These are phyloP conservation scores for Conus canariensis DNA, from an alignment of 2,888 invertebrate genomes.

Conservation along the genomic window DNA sequence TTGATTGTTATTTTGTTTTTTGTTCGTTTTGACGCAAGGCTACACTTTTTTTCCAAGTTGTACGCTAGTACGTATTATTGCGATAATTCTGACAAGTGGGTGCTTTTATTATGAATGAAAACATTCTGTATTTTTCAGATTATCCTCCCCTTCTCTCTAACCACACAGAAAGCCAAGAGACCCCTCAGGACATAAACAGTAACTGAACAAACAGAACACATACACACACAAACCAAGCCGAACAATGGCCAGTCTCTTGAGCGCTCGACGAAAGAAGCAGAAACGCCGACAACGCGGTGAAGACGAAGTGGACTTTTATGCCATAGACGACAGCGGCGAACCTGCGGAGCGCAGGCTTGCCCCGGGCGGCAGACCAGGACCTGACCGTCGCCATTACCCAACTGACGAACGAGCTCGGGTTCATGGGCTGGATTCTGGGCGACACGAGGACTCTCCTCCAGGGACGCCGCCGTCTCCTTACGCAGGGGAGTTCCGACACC, in stretches of 20 bases:
- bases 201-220: background rate
- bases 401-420: background rate
- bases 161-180: no score
- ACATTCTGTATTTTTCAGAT: no score
- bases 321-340: background rate
- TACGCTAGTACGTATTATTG: no score
- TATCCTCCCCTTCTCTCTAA: no score
- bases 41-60: no score
- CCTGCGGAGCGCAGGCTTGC: background rate
- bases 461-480: background rate
- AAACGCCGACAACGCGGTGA: background rate
- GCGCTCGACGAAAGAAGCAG: background rate
- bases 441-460: background rate
- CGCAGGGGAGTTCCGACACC: background rate
- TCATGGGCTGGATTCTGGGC: background rate
- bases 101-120: background rate
- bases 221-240: background rate
- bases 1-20: no score
- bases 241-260: background rate
- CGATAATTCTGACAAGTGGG: no score
- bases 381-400: background rate
- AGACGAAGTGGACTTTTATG: background rate
- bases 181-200: background rate
- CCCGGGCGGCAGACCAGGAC: background rate
- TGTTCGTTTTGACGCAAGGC: no score